phyloP scores from a whole-genome alignment of 2,888 invertebrate genomes.

The Protophormia terraenovae region DNA sequence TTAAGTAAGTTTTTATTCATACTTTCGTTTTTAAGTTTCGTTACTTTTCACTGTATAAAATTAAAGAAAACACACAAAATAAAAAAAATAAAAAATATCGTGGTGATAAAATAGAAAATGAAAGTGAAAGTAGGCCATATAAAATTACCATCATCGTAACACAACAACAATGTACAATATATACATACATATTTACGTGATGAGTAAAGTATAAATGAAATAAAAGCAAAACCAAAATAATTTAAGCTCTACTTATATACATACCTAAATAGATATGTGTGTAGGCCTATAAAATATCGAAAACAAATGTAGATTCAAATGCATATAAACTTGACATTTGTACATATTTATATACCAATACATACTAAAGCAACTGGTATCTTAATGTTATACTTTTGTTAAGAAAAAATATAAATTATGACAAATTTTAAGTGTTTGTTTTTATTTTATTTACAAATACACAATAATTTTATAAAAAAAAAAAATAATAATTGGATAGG shows the following conservation, averaged over 20 bases:
- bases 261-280: no score
- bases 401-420: no score
- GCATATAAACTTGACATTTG: background rate
- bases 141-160: constrained; percentile 68
- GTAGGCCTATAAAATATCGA: background rate
- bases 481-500: no score
- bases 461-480: no score
- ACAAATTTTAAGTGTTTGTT: no score
- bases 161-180: no score
- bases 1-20: constrained; percentile 2
- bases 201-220: constrained; percentile 14
- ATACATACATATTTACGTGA: constrained; percentile 50
- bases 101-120: constrained; percentile 72
- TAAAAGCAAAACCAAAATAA: background rate
- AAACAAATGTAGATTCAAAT: background rate
- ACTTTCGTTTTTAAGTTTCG: constrained; percentile 36
- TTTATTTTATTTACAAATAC: no score
- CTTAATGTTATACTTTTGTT: no score
- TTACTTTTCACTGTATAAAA: constrained; percentile 7
- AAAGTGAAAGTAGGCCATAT: constrained; percentile 77
- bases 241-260: background rate
- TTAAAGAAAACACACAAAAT: background rate
- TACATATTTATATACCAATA: no score
- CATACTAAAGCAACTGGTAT: no score
- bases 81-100: constrained; percentile 6